Evolutionary conservation across 2,113 vertebrate species (phyloP), one percentile per base, ranked within the genome.

Genomic region (Saguinus imperator): DNA sequence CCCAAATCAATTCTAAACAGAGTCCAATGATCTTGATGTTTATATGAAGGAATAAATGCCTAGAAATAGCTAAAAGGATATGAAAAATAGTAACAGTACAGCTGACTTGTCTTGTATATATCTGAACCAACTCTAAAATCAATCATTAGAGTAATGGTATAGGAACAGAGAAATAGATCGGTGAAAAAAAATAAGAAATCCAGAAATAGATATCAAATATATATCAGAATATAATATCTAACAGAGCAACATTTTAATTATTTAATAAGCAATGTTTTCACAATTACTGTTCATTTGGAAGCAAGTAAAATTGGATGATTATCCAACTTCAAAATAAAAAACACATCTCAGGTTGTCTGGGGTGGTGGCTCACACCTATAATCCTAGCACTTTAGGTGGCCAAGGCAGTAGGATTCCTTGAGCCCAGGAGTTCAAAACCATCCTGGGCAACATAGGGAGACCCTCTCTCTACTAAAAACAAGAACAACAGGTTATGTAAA

Each of bases 51-150:
- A 70, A 81, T 21, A 50, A 73, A 70, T 57, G 14, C 45, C 58
- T 72, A 13, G 72, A 21, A 91, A 76, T 23, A 48, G 70, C n/a
- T n/a, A 7, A 48, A 79, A 88, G 32, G 10, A 20, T 66, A 64
- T 37, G 37, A 83, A 66, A 75, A 79, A 25, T 73, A 85, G 18
- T 91, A 95, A 84, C 61, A 23, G 13, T 27, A 23, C 68, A 73
- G 72, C 79, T 55, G 37, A 48, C 17, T 88, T 88, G 55, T 29
- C 32, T 58, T 45, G 11, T 11, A 77, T 16, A 1, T 32, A 32
- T 50, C 80, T 96, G 68, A 85, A 81, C 50, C 86, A 92, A 82
- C 20, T 87, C 27, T 45, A 89, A 94, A 97, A 40, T 17, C 37
- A 35, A 4, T 45, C 52, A 79, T 0, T 37, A 43, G 45, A 20